Conservation (phyloP, 2,888 invertebrate genomes). For the Thyatira batis region DNA sequence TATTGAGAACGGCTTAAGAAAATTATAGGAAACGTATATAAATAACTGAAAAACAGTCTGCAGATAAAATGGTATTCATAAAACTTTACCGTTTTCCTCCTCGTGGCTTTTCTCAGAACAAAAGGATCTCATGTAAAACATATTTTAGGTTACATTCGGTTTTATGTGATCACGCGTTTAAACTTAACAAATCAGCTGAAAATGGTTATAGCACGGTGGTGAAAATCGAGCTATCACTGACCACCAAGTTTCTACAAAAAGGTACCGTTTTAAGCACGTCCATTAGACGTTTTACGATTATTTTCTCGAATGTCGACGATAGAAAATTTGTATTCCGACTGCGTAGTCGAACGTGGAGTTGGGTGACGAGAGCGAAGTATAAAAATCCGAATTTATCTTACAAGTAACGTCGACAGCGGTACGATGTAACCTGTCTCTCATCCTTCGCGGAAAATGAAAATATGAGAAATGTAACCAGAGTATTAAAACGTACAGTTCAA, state of each 20-base stretch:
- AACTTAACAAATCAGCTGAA: not conserved
- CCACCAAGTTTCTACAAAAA: too few species aligned
- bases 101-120: too few species aligned
- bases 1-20: too few species aligned
- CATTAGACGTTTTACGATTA: not conserved
- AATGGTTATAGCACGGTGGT: not conserved
- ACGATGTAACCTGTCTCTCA: conserved; percentile 1
- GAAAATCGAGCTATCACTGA: not conserved
- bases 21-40: too few species aligned
- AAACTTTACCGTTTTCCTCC: too few species aligned
- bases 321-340: conserved; percentile 4
- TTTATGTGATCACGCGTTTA: too few species aligned
- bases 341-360: not conserved
- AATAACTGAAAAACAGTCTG: too few species aligned
- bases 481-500: too few species aligned
- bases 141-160: too few species aligned
- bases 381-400: not conserved
- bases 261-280: not conserved
- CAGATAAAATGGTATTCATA: too few species aligned
- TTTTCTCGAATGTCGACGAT: not conserved
- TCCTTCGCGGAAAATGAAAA: not conserved
- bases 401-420: not conserved
- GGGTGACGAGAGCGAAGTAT: not conserved
- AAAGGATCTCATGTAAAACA: too few species aligned
- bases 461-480: too few species aligned